Evolutionary conservation across 92 coral and sea anemone species (phyloP).

Genomic region (Zoanthus solanderi): DNA sequence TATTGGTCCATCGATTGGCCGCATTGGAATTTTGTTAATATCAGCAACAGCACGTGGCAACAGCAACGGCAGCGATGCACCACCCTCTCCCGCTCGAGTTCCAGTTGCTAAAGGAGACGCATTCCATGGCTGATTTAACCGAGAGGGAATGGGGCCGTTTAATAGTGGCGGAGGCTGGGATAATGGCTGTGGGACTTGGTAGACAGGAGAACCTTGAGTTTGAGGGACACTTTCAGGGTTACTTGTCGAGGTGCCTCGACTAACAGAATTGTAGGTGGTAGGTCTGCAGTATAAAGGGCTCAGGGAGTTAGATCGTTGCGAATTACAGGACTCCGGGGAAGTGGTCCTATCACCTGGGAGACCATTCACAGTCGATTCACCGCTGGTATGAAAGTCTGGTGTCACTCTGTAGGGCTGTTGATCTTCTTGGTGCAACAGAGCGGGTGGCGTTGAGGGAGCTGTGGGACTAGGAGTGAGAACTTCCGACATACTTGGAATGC

Average conservation of each 20-base stretch:
- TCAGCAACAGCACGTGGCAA: constrained; percentile 38
- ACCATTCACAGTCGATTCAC: constrained; percentile 24
- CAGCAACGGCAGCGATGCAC: constrained; percentile 25
- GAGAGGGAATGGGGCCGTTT: constrained; percentile 33
- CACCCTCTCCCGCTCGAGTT: constrained; percentile 24
- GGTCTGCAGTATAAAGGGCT: constrained; percentile 46
- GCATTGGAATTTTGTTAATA: constrained; percentile 44
- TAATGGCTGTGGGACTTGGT: constrained; percentile 32
- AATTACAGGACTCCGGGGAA: constrained; percentile 28
- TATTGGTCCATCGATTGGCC: constrained; percentile 39
- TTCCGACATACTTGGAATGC: constrained; percentile 80
- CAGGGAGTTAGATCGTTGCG: constrained; percentile 15
- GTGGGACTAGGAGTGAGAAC: constrained; percentile 68
- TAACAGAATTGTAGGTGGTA: constrained; percentile 7
- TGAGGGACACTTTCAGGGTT: constrained; percentile 22
- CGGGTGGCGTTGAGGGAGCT: constrained; percentile 71
- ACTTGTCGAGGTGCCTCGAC: constrained; percentile 29
- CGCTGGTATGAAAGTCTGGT: constrained; percentile 47
- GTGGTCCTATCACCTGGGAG: constrained; percentile 16
- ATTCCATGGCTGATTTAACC: constrained; percentile 35
- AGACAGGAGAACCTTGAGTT: constrained; percentile 25
- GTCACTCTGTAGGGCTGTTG: constrained; percentile 43
- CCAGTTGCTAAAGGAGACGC: constrained; percentile 16
- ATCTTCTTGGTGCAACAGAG: constrained; percentile 29
- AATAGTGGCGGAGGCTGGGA: constrained; percentile 40